phyloP scores from a whole-genome alignment of 1,140 invertebrate species.

The Pachypsylla venusta region DNA sequence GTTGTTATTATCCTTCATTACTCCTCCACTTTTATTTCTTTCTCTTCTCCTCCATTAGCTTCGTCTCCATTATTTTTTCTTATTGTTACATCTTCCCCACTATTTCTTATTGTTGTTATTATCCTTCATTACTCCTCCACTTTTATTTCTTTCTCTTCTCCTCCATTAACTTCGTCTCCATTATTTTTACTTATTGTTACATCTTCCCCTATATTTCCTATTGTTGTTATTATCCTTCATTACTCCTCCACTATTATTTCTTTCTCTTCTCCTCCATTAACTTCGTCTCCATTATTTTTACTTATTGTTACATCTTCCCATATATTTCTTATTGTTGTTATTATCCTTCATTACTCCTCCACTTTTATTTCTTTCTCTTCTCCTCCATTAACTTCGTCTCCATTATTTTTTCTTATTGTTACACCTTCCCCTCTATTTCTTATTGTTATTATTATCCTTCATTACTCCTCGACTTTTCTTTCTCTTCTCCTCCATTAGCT shows the following conservation, averaged over 20 bases:
- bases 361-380: conserved; percentile 4
- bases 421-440: not conserved
- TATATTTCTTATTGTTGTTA: not conserved
- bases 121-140: not conserved
- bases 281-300: not conserved
- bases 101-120: not conserved
- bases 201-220: not conserved
- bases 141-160: conserved; percentile 9
- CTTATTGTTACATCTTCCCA: not conserved
- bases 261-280: conserved; percentile 6
- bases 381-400: not conserved
- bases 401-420: not conserved
- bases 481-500: conserved; percentile 5
- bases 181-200: conserved; percentile 1
- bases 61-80: not conserved
- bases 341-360: conserved; percentile 4
- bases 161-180: not conserved
- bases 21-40: conserved; percentile 8
- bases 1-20: too few relatives aligned
- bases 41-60: conserved; percentile 4
- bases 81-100: not conserved
- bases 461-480: too few relatives aligned
- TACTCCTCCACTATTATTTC: not conserved
- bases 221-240: not conserved
- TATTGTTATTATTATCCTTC: too few relatives aligned